Evolutionary conservation across 2,797 vertebrate species (phyloP).

Genomic region (Esox masquinongy): DNA sequence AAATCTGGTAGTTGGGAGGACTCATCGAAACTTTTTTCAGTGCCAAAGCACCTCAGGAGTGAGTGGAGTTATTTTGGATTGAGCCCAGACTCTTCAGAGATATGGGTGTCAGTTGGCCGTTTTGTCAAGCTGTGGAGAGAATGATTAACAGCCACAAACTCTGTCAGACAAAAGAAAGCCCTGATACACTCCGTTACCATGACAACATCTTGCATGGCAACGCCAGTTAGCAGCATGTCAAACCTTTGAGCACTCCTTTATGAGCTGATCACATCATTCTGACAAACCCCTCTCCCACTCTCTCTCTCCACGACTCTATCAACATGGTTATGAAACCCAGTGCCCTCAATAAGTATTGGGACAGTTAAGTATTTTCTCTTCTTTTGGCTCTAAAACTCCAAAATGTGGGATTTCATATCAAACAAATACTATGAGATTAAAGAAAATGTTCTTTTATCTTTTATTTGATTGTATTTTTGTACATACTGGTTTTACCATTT

Average conservation of each 20-base stretch:
- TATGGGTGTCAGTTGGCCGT: neutral
- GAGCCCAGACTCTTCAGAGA: neutral
- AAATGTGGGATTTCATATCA: no score
- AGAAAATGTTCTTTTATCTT: no score
- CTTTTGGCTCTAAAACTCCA: no score
- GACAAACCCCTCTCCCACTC: neutral
- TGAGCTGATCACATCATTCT: neutral
- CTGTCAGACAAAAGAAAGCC: neutral
- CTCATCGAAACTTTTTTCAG: neutral
- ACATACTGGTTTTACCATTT: no score
- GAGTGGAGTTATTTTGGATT: neutral
- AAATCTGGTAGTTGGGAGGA: neutral
- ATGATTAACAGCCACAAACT: neutral
- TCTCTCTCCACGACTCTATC: no score
- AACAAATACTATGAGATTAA: no score
- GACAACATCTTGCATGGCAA: neutral
- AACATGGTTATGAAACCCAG: no score
- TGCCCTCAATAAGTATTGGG: no score
- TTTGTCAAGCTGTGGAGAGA: constrained; percentile 1
- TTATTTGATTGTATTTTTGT: no score
- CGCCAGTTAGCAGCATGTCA: neutral
- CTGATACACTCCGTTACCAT: neutral
- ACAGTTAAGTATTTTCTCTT: neutral
- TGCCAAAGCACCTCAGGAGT: neutral
- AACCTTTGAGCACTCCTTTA: neutral